Base-by-base conservation (phyloP, 2,797 vertebrate genomes). In the Cottoperca gobio region DNA sequence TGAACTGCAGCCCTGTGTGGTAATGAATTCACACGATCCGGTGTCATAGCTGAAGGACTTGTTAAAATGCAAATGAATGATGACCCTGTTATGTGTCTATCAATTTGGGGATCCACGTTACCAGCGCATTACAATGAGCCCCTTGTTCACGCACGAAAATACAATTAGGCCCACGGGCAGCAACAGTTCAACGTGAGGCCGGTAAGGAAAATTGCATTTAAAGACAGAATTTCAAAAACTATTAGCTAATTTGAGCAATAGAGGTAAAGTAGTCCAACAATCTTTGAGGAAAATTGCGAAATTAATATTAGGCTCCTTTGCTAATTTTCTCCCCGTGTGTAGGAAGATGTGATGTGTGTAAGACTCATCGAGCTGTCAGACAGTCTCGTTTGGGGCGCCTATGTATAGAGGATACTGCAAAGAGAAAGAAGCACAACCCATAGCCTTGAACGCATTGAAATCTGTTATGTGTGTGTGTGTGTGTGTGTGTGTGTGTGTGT, bases 41-140 rank as follows among this genome's bases (percentile, higher is more conserved):
- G 91, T 94, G 94, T 94, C 92, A 91, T 93, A 91, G 93, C 91
- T 90, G 88, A 93, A 92, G 83, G 88, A 92, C 92, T 92, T 93
- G 90, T 94, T 94, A 88, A 94, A 93, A 94, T 94, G 93, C 91
- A 93, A 93, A 93, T 93, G 93, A 92, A 93, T 86, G 92, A 88
- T 84, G 91, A 90, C 91, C 93, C 87, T 91, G 90, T 95, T 95
- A 89, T 92, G 92, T 92, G 93, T 88, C 89, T 89, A 82, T 90
- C 89, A 92, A 89, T 93, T 93, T 92, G 87, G 89, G 78, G 65
- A 88, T 86, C 90, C 88, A 78, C 79, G 81, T 90, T 87, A 89
- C 84, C 81, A 85, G 84, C 59, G 26, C 76, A 85, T 86, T 65
- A 94, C 93, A 95, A 94, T 93, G 84, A 88, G 88, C 79, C 82